A percentile compares a stretch with the other conserved stretches of the same genome.
phyloP scores from a whole-genome alignment of 1,140 invertebrate genomes.

The Drosophila nebulosa region DNA sequence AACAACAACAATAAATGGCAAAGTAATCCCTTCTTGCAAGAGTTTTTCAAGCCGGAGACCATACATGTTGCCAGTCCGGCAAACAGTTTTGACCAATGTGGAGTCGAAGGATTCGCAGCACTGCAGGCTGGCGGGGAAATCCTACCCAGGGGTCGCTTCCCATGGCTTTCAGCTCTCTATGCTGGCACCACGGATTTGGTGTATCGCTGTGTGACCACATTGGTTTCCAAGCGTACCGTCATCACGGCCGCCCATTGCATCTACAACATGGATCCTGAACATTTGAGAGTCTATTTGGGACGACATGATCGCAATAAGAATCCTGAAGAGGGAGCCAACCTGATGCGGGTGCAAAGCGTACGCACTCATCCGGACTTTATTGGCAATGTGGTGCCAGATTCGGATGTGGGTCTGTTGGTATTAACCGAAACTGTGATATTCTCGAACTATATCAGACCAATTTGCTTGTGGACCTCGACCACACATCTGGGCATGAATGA shows the following conservation, averaged over 20 bases:
- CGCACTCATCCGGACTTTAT: constrained; percentile 60
- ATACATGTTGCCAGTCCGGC: background rate
- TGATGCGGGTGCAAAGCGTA: constrained; percentile 36
- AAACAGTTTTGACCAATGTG: constrained; percentile 23
- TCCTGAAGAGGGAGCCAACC: constrained; percentile 35
- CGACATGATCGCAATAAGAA: constrained; percentile 54
- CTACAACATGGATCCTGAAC: constrained; percentile 13
- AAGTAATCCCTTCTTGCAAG: constrained; percentile 37
- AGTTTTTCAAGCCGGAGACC: background rate
- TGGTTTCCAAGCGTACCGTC: constrained; percentile 53
- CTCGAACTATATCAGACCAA: constrained; percentile 54
- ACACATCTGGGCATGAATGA: constrained; percentile 15
- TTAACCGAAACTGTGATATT: constrained; percentile 40
- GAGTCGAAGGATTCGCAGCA: constrained; percentile 40
- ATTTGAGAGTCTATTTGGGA: constrained; percentile 56
- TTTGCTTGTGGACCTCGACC: constrained; percentile 63
- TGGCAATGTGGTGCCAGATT: constrained; percentile 48
- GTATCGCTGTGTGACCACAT: constrained; percentile 53
- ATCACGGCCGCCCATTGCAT: constrained; percentile 70
- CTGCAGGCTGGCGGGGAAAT: constrained; percentile 82
- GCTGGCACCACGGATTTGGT: constrained; percentile 23
- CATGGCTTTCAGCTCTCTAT: constrained; percentile 86
- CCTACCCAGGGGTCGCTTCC: constrained; percentile 84
- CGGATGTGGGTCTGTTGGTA: constrained; percentile 62
- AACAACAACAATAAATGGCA: background rate